Evolutionary conservation across 2,888 invertebrate genomes (phyloP), one percentile per base, ranked within the genome.

Genomic region (Spialia ferax): DNA sequence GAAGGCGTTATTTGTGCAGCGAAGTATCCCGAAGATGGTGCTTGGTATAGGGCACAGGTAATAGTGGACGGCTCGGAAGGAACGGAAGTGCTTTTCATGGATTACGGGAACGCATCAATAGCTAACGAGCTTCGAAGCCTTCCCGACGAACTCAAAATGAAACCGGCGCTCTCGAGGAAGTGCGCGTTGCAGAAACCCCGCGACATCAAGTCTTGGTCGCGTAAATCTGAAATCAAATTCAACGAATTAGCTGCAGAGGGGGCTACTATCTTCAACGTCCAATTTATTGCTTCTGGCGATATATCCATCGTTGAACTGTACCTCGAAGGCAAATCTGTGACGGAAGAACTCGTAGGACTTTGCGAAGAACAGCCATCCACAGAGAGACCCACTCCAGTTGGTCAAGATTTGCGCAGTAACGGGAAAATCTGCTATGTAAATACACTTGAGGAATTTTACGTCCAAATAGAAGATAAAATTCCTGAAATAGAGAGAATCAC

Each of bases 391-490:
- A 83, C 88, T 5, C 93, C 93, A 0, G 82, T 89, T 0, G 90
- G 94, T 0, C 88, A 88, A 74, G 94, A 93, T 68, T 78, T 87
- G 55, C 81, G 84, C 23, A 86, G 89, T 73, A 95, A 94, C 10
- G 96, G 96, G 11, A 95, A 95, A 78, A 93, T 97, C 1, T 96
- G 96, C 77, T 96, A 96, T 75, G 91, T 95, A 0, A 95, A 95
- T 77, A 95, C 96, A 0, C 94, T 96, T 0, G 94, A 95, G 23
- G 96, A 97, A 73, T 97, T 97, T 81, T 97, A 96, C 88, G 92
- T 97, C 7, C 97, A 96, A 73, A 85, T 95, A 52, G 95, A 95
- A 57, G 94, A 94, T 63, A 89, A 93, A 13, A 86, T 94, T 0
- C 80, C 92, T 1, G 94, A 95, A 70, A 83, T 96, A 7, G 95